Evolutionary conservation across 2,888 invertebrate species (phyloP), one percentile per base, ranked within the genome.

Genomic region (Meandrusa payeni): DNA sequence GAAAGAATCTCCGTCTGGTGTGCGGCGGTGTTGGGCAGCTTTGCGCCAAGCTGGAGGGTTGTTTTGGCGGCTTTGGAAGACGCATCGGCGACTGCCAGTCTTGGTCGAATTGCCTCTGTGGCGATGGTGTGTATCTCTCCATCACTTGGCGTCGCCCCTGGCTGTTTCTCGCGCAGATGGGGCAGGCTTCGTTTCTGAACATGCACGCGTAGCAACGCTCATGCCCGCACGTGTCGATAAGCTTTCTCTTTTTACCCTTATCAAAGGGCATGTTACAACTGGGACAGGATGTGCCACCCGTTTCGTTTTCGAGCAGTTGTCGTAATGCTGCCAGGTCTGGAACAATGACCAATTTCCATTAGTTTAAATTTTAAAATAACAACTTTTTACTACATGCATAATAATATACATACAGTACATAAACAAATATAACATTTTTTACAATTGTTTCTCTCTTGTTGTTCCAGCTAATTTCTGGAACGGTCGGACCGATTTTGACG

Each of bases 141-240:
- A 80, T 78, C 31, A 61, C 82, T 74, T 76, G 89, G 50, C 75
- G 71, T 52, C 73, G 64, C 7, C 59, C 68, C 41, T 86, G 83
- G 47, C 64, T 82, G 60, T 73, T 82, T 33, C 86, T 79, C 24
- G 88, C 85, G 78, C 97, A 97, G 53, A 97, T 89, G 22, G 97
- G 97, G 78, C 98, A 98, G 52, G 93, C 92, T 79, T 96, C 96
- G 89, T 94, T 96, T 62, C 93, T 93, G 89, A 97, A 96, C 92
- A 97, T 94, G 83, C 97, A 97, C 57, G 96, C 93, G 90, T 97
- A 97, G 82, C 97, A 97, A 51, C 97, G 90, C 76, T 97, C 97
- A 90, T 98, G 97, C 57, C 97, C 97, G 83, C 97, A 98, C 49
- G 95, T 93, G 89, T 98, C 97, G 73, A 97, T 97, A 69, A 98